Evolutionary conservation across 2,113 vertebrate species (phyloP).

Genomic region (Tetrax tetrax): DNA sequence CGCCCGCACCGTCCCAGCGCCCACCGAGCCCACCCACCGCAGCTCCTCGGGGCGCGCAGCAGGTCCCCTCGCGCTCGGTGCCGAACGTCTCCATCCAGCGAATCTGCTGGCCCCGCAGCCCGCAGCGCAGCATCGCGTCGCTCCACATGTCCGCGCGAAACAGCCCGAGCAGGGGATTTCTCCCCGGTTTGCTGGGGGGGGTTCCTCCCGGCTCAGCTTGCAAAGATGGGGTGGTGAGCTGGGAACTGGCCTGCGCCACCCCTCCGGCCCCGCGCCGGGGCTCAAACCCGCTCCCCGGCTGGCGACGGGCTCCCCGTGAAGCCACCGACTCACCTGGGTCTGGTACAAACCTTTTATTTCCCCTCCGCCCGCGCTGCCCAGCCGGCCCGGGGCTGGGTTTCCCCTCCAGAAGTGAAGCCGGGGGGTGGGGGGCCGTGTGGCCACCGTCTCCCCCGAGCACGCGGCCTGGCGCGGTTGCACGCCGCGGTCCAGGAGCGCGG

Average conservation of each 20-base stretch:
- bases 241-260: neutral
- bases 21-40: neutral
- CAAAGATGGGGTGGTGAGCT: fast-evolving
- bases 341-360: constrained; percentile 66
- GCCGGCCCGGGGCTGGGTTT: neutral
- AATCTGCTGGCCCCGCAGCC: fast-evolving
- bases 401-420: neutral
- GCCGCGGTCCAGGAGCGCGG: neutral
- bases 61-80: fast-evolving
- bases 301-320: fast-evolving
- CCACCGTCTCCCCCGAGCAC: neutral
- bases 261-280: fast-evolving
- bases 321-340: neutral
- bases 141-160: fast-evolving
- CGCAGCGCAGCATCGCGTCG: neutral
- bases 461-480: fast-evolving
- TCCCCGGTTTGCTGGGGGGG: fast-evolving
- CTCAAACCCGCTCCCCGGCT: neutral
- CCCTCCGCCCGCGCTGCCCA: neutral
- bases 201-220: neutral
- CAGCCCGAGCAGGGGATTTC: neutral
- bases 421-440: neutral
- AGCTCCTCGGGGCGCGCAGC: neutral
- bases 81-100: fast-evolving
- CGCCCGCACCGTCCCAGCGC: neutral